Percentiles rank a stretch among this genome's conserved stretches.
phyloP scores from a whole-genome alignment of 2,113 vertebrate genomes.

The Eonycteris spelaea region DNA sequence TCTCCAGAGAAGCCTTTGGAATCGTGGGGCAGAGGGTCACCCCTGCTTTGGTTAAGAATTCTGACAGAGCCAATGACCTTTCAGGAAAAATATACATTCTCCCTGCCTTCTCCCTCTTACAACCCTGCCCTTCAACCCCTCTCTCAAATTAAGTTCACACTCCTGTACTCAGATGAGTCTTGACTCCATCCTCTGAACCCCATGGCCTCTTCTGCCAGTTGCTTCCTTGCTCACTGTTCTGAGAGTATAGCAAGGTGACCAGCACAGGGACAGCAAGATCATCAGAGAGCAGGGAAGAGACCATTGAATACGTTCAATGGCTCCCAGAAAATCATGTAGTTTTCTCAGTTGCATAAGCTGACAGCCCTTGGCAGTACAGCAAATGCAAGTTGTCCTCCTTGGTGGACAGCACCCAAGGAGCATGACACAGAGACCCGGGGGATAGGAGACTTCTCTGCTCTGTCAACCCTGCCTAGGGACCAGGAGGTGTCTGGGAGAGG shows the following conservation, averaged over 20 bases:
- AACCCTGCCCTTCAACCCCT: background rate
- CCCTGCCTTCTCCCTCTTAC: background rate
- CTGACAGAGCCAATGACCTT: background rate
- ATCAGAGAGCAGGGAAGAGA: background rate
- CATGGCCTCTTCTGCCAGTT: background rate
- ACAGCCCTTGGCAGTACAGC: background rate
- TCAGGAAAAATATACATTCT: background rate
- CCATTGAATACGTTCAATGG: background rate
- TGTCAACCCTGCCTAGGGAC: too few relatives aligned
- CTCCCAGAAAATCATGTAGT: background rate
- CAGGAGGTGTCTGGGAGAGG: too few relatives aligned
- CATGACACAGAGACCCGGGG: accelerated
- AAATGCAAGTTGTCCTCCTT: background rate
- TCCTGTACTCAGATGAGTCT: background rate
- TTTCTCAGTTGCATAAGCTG: background rate
- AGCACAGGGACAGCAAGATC: background rate
- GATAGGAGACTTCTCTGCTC: too few relatives aligned
- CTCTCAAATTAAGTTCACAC: background rate
- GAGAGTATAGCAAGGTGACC: accelerated
- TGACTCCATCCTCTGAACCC: background rate
- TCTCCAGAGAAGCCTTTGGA: too few relatives aligned
- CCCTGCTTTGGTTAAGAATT: background rate
- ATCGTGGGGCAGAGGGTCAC: background rate
- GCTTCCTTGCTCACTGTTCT: background rate
- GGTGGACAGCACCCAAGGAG: background rate